A percentile compares a stretch with the other conserved stretches of the same genome.
phyloP scores from a whole-genome alignment of 2,797 vertebrate species.

The Gymnothorax reevesii region DNA sequence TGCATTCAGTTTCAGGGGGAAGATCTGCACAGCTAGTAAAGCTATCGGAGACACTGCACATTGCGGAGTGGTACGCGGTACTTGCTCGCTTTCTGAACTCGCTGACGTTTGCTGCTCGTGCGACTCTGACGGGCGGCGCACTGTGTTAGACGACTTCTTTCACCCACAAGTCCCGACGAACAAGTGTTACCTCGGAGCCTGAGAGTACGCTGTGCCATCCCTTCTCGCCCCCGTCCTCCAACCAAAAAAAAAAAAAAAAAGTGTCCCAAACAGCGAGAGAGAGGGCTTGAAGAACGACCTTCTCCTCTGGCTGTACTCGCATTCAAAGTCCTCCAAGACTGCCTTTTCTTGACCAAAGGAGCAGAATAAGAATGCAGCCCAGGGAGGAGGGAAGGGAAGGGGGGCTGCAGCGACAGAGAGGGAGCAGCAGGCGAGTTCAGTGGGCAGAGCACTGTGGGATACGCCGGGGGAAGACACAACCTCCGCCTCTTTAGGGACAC shows the following conservation, averaged over 20 bases:
- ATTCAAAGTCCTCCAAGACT: constrained; percentile 33
- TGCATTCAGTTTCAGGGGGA: neutral
- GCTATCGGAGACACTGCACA: neutral
- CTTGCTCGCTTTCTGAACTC: neutral
- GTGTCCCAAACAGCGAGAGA: constrained; percentile 14
- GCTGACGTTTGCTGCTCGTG: neutral
- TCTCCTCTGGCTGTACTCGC: constrained; percentile 47
- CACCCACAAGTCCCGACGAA: neutral
- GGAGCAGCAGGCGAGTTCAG: neutral
- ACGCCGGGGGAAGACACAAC: constrained; percentile 9
- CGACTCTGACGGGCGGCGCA: neutral
- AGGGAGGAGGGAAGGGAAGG: constrained; percentile 13
- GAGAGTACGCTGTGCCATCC: constrained; percentile 64
- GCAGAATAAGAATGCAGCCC: constrained; percentile 57
- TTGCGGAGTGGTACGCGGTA: neutral
- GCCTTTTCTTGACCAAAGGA: constrained; percentile 57
- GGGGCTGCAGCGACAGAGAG: constrained; percentile 16
- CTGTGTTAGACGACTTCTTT: constrained; percentile 27
- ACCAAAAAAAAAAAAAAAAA: constrained; percentile 25
- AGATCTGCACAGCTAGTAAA: neutral
- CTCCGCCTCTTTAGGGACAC: neutral
- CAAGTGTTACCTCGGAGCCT: constrained; percentile 69
- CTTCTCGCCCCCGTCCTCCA: constrained; percentile 20
- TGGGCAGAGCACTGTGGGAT: constrained; percentile 11
- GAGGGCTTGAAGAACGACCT: constrained; percentile 48